Evolutionary conservation across 2,113 vertebrate genomes (phyloP).

Genomic region (Mormyrus iriodes): DNA sequence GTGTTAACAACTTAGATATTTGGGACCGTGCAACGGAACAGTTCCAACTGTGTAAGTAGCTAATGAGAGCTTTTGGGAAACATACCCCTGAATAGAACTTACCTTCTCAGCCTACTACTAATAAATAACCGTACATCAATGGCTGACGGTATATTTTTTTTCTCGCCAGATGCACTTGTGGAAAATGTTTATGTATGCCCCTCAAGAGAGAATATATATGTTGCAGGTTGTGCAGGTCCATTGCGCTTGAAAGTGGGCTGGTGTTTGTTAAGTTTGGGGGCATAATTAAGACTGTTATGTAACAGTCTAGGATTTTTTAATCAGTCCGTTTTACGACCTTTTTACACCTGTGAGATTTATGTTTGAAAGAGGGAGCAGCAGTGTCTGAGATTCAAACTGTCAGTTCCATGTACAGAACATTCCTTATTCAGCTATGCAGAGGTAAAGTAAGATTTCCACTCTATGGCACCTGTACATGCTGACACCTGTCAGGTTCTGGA

Average conservation of each 20-base stretch:
- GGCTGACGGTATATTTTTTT: no score
- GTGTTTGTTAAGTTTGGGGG: not conserved
- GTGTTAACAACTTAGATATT: no score
- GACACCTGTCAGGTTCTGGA: not conserved
- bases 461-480: not conserved
- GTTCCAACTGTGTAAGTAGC: no score
- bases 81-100: no score
- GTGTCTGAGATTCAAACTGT: not conserved
- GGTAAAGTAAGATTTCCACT: not conserved
- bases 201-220: not conserved
- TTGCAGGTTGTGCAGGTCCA: not conserved
- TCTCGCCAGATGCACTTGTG: not conserved
- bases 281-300: not conserved
- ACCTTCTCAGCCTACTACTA: no score
- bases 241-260: not conserved
- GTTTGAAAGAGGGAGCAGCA: not conserved
- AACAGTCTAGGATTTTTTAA: not conserved
- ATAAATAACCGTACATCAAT: no score
- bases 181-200: not conserved
- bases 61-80: no score
- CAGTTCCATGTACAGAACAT: not conserved
- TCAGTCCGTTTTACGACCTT: not conserved
- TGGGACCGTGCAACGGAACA: no score
- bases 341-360: not conserved
- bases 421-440: not conserved